Base-by-base conservation (phyloP, 2,888 invertebrate species). In the Coenonympha arcania region DNA sequence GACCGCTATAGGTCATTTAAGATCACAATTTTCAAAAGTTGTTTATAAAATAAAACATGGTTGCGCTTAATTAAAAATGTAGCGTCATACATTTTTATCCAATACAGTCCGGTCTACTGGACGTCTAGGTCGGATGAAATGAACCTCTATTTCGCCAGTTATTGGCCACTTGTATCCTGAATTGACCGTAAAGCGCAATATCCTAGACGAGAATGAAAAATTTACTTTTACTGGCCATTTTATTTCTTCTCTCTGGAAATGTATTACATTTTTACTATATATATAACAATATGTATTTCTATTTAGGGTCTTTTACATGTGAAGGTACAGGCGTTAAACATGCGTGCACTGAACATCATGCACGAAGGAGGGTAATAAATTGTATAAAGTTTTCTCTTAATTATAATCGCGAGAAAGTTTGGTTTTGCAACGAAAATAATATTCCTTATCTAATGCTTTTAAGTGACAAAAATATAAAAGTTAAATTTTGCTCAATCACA, bases 141-240 rank as follows among this genome's bases (percentile, higher is more conserved):
- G 68, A 73, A 73, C 69, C 56, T 58, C 60, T 62, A 61, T 68
- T 67, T 64, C 60, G 63, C 62, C 64, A 67, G 77, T 73, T 82
- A 81, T 82, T 80, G 79, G 63, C 77, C 78, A 74, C 81, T 82
- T 68, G 68, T 69, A 68, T 70, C 63, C 64, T 68, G 72, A 70
- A 74, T 73, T 69, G 72, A 66, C 69, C 68, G 68, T 72, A 68
- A 72, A 76, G 69, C 68, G 77, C 81, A 82, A 82, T 82, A 82
- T 76, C 76, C 72, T 68, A 66, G 56, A 52, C 57, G 54, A 68
- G 67, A 68, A 66, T 67, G 69, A 67, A 65, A 68, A 65, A 45
- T 48, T 48, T 50, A 52, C 44, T 53, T 45, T 42, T 36, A 34
- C 20, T 33, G 11, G 24, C 22, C 15, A 51, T 53, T 49, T 52